Evolutionary conservation across 2,113 vertebrate genomes (phyloP).

Genomic region (Leptodactylus fuscus): DNA sequence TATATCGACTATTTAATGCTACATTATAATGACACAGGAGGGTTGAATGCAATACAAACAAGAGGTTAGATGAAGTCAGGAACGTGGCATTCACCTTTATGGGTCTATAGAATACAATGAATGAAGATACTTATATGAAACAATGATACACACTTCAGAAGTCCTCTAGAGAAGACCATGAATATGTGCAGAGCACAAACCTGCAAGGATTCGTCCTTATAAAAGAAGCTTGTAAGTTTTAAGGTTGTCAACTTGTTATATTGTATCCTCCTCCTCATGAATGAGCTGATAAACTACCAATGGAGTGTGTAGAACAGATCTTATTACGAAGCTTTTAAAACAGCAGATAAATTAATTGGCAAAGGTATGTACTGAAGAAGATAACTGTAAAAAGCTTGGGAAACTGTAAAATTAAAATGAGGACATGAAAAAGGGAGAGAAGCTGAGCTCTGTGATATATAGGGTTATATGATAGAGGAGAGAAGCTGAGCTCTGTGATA

Average conservation of each 20-base stretch:
- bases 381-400: too few species aligned
- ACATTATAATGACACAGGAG: slow-evolving; percentile 58
- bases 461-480: too few species aligned
- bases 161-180: slow-evolving; percentile 84
- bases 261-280: slow-evolving; percentile 69
- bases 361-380: too few species aligned
- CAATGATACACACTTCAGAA: slow-evolving; percentile 83
- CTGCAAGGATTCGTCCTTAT: slow-evolving; percentile 80
- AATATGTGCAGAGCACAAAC: slow-evolving; percentile 83
- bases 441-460: too few species aligned
- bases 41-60: slow-evolving; percentile 69
- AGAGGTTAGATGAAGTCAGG: slow-evolving; percentile 72
- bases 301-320: too few species aligned
- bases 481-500: too few species aligned
- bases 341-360: too few species aligned
- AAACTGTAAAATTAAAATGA: too few species aligned
- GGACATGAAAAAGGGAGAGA: too few species aligned
- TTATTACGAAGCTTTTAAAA: too few species aligned
- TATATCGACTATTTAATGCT: slow-evolving; percentile 61
- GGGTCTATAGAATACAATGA: slow-evolving; percentile 77
- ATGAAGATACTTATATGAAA: slow-evolving; percentile 86
- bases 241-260: slow-evolving; percentile 80
- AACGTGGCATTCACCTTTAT: slow-evolving; percentile 80
- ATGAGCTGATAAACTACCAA: neutral
- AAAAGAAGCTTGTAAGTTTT: slow-evolving; percentile 78